Conservation (phyloP, 2,888 invertebrate species). For the Acanthacorydalis orientalis region DNA sequence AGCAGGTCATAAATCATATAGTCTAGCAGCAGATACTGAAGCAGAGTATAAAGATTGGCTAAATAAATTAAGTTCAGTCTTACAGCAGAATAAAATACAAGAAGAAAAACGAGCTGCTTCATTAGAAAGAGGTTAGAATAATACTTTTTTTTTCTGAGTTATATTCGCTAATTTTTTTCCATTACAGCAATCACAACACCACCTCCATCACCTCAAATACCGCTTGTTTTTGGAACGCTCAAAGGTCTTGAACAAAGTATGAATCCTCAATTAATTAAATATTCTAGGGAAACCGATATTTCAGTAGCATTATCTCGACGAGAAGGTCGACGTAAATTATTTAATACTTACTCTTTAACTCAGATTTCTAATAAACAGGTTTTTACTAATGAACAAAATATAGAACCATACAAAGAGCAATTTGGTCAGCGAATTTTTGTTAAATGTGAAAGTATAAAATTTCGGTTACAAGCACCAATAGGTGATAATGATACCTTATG, state of each 20-base stretch:
- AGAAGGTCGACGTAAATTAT: constrained; percentile 64
- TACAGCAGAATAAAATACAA: constrained; percentile 66
- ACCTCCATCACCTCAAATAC: constrained; percentile 40
- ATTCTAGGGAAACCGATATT: constrained; percentile 78
- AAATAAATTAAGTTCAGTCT: constrained; percentile 60
- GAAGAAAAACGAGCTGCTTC: constrained; percentile 59
- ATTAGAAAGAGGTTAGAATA: constrained; percentile 34
- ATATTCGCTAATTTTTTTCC: too few species aligned
- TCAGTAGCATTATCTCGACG: constrained; percentile 67
- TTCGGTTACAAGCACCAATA: constrained; percentile 67
- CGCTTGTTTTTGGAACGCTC: constrained; percentile 61
- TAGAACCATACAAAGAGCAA: constrained; percentile 41
- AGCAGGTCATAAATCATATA: constrained; percentile 70
- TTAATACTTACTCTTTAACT: constrained; percentile 47
- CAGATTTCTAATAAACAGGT: constrained; percentile 25
- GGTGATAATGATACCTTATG: constrained; percentile 58
- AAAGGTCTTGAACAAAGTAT: constrained; percentile 82
- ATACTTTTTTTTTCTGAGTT: too few species aligned
- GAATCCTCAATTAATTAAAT: constrained; percentile 81
- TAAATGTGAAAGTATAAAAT: constrained; percentile 67
- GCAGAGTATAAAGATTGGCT: constrained; percentile 73
- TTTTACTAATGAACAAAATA: constrained; percentile 17
- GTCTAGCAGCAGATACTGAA: constrained; percentile 75
- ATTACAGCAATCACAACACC: constrained; percentile 29
- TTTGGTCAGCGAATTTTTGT: constrained; percentile 75